A percentile compares a stretch with the other conserved stretches of the same genome.
phyloP scores from a whole-genome alignment of 2,888 invertebrate genomes.

The Chouioia cunea region DNA sequence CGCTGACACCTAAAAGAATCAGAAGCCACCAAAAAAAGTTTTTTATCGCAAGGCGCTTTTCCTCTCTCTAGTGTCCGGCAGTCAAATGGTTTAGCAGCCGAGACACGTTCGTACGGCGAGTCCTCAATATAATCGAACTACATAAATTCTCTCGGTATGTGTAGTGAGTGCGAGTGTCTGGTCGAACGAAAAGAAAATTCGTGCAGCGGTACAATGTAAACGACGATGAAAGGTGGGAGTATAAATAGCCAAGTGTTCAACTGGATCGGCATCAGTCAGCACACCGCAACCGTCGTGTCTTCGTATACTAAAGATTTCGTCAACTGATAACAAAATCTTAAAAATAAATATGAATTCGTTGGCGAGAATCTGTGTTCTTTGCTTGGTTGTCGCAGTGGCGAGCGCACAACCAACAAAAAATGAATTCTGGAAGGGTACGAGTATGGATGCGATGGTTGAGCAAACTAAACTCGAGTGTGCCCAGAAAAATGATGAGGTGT shows the following conservation, averaged over 20 bases:
- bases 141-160: conserved; percentile 3
- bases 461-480: conserved; percentile 83
- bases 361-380: conserved; percentile 60
- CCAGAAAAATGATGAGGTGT: conserved; percentile 81
- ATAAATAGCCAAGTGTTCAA: conserved; percentile 65
- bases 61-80: conserved; percentile 18
- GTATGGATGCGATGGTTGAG: conserved; percentile 81
- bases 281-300: conserved; percentile 54
- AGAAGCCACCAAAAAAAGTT: conserved; percentile 29
- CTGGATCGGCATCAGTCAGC: conserved; percentile 64
- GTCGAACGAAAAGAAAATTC: conserved; percentile 69
- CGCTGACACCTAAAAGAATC: conserved; percentile 2
- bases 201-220: conserved; percentile 56
- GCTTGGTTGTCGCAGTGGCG: conserved; percentile 72
- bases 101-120: conserved; percentile 51
- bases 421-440: conserved; percentile 79
- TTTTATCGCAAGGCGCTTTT: conserved; percentile 20
- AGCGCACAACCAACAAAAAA: conserved; percentile 76
- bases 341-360: conserved; percentile 25
- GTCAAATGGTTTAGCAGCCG: conserved; percentile 18
- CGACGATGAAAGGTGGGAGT: conserved; percentile 49
- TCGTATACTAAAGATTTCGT: conserved; percentile 17
- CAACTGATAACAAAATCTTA: conserved; percentile 4
- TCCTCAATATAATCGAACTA: conserved; percentile 66
- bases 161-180: conserved; percentile 54